Evolutionary conservation across 92 coral and sea anemone genomes (phyloP).

Genomic region (Epizoanthus scotinus): DNA sequence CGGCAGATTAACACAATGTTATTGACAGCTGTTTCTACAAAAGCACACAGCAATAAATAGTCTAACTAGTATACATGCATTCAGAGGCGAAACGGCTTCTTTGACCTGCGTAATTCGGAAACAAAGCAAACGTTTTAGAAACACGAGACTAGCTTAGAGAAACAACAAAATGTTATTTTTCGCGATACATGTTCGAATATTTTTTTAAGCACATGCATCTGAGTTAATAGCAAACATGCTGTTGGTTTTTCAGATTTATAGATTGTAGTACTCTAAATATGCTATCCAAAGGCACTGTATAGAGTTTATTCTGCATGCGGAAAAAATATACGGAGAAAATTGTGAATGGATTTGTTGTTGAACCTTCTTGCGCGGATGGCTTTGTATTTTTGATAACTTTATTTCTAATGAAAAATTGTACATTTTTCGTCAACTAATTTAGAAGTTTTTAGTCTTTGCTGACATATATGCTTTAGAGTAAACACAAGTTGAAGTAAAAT

Average conservation of each 20-base stretch:
- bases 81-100: constrained; percentile 6
- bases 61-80: not conserved
- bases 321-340: not conserved
- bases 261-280: not conserved
- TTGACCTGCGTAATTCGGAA: not conserved
- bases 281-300: not conserved
- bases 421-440: constrained; percentile 5
- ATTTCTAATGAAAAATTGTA: constrained; percentile 14
- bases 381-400: not conserved
- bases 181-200: too few relatives aligned
- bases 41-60: constrained; percentile 19
- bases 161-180: too few relatives aligned
- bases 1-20: not conserved
- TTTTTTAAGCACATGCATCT: too few relatives aligned
- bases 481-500: constrained; percentile 2
- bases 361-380: not conserved
- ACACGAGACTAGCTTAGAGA: too few relatives aligned
- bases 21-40: constrained; percentile 23
- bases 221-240: too few relatives aligned
- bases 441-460: constrained; percentile 1
- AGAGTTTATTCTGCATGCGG: not conserved
- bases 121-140: not conserved
- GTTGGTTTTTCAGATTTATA: too few relatives aligned
- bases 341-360: not conserved
- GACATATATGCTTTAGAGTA: constrained; percentile 7